phyloP scores from a whole-genome alignment of 2,888 invertebrate genomes.

The Cremastobaeus sp. region DNA sequence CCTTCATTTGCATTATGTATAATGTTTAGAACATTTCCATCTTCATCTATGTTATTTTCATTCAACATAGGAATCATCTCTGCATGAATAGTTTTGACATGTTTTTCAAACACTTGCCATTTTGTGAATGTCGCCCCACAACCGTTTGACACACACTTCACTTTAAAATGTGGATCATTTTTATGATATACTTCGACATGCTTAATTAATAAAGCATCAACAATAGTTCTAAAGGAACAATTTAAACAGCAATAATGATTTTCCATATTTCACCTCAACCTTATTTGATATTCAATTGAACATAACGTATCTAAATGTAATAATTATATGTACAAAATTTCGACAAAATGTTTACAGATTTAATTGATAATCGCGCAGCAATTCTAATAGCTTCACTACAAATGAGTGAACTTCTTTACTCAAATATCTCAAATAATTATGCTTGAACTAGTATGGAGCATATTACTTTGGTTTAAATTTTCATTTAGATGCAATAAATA shows the following conservation, averaged over 20 bases:
- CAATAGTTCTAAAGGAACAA: neutral
- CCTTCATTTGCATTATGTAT: constrained; percentile 1
- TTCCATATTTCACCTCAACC: too few species aligned
- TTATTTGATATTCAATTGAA: too few species aligned
- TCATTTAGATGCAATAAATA: too few species aligned
- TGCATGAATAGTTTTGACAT: neutral
- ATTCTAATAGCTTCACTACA: too few species aligned
- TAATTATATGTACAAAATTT: too few species aligned
- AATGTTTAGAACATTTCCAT: neutral
- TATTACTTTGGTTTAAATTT: too few species aligned
- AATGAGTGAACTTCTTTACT: too few species aligned
- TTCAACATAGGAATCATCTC: neutral
- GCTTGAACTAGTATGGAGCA: too few species aligned
- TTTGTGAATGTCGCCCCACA: constrained; percentile 1
- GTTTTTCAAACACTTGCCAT: neutral
- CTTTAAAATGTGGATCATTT: neutral
- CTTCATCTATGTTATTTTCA: neutral
- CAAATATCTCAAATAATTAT: too few species aligned
- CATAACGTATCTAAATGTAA: too few species aligned
- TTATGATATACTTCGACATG: neutral
- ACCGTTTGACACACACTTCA: neutral
- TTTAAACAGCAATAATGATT: neutral
- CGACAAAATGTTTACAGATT: too few species aligned
- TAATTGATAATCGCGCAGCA: too few species aligned
- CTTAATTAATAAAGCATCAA: neutral